Base-by-base conservation (phyloP, 2,888 invertebrate genomes). In the Pedicia rivosa region DNA sequence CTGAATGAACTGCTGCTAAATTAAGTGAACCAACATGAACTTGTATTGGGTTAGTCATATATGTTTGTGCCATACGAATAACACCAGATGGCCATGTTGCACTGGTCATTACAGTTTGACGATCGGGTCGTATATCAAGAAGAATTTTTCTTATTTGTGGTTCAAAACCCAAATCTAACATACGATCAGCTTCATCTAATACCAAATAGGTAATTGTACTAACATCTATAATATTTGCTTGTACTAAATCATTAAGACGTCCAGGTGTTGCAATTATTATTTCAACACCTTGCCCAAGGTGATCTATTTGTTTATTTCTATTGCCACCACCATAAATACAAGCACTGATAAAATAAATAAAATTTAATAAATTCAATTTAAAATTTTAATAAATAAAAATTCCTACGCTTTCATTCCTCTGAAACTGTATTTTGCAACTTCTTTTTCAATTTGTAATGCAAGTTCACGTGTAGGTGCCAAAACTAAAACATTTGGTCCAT, bases 261-360 rank as follows among this genome's bases (percentile, higher is more conserved):
- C 94, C 94, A 0, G 94, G 94, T 2, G 94, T 95, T 5, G 92
- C 94, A 46, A 95, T 91, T 0, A 94, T 78, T 42, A 95, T 91
- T 56, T 94, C 87, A 0, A 88, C 86, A n/a, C 90, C 92, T 44
- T 68, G 66, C 2, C 70, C 64, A 1, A 90, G 72, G 6, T 65
- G 62, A 40, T 70, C 68, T 5, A 91, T 76, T 63, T 95, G 94
- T 36, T 78, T 74, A 24, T 70, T 67, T 1, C 91, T 69, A 54
- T 72, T 75, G 1, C 81, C 91, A 14, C 94, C 94, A 35, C 94
- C 95, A 62, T 94, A 95, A 2, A 95, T 59, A 53, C 94, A 94
- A 12, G 86, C 79, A 30, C 79, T 77, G 50, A 51, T 12, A 16
- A 31, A 37, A 40, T 40, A 45, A 44, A 40, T n/a, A n/a, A n/a